Conservation (phyloP, 1,140 invertebrate species). For the Hycleus phaleratus region DNA sequence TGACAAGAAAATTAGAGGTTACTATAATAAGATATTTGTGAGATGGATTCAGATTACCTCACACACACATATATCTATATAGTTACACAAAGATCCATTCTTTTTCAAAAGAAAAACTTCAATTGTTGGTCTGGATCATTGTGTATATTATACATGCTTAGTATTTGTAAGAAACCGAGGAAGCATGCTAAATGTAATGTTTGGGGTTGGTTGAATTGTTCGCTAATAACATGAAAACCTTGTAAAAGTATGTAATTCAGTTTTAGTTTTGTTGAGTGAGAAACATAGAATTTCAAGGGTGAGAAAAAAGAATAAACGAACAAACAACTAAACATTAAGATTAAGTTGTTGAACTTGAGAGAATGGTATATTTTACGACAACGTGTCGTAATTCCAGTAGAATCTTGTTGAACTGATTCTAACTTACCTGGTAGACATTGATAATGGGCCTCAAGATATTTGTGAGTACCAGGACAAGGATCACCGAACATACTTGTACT, state of each 20-base stretch:
- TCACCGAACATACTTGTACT: slow-evolving; percentile 86
- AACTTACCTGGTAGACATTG: slow-evolving; percentile 80
- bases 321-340: slow-evolving; percentile 5
- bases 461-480: slow-evolving; percentile 87
- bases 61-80: background rate
- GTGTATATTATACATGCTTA: background rate
- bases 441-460: slow-evolving; percentile 95
- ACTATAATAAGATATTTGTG: slow-evolving; percentile 7
- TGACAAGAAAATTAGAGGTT: slow-evolving; percentile 12
- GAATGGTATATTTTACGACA: slow-evolving; percentile 1
- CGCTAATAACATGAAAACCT: background rate
- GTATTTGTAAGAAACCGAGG: slow-evolving; percentile 21
- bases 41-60: slow-evolving; percentile 1
- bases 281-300: background rate
- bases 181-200: slow-evolving; percentile 13
- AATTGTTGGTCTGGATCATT: background rate
- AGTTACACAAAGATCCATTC: too few relatives aligned
- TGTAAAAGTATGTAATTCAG: background rate
- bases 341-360: slow-evolving; percentile 6
- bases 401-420: slow-evolving; percentile 16
- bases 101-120: background rate
- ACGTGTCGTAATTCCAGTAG: slow-evolving; percentile 10
- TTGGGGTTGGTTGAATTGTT: background rate
- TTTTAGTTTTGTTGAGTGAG: background rate
- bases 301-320: background rate